phyloP scores from a whole-genome alignment of 1,140 invertebrate species.

The Drosophila nikananu region DNA sequence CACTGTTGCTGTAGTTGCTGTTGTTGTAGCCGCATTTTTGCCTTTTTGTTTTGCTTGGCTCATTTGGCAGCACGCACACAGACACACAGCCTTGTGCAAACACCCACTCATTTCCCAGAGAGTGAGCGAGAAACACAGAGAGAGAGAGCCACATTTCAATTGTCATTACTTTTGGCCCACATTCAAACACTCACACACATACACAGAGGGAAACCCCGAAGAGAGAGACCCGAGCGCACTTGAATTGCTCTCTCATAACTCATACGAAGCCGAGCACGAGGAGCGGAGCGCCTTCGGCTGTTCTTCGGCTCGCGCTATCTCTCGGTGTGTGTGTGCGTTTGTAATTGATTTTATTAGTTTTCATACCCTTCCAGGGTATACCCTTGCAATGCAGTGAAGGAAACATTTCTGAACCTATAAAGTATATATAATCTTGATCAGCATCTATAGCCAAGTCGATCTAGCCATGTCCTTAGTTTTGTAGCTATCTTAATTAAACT shows the following conservation, averaged over 20 bases:
- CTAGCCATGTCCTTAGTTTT: no score
- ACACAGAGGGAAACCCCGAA: conserved; percentile 1
- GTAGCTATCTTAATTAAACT: no score
- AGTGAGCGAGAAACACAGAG: conserved; percentile 7
- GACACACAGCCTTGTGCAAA: background rate
- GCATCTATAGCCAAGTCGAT: no score
- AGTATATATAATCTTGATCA: no score
- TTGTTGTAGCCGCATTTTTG: conserved; percentile 64
- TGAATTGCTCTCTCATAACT: conserved; percentile 31
- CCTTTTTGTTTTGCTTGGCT: conserved; percentile 81
- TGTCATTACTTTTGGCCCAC: conserved; percentile 82
- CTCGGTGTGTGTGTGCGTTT: conserved; percentile 68
- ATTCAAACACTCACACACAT: conserved; percentile 50
- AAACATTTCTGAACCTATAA: no score
- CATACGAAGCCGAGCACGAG: conserved; percentile 20
- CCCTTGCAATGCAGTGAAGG: no score
- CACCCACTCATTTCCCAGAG: conserved; percentile 29
- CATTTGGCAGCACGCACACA: conserved; percentile 65
- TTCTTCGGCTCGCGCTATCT: conserved; percentile 36
- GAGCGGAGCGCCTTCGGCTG: conserved; percentile 11
- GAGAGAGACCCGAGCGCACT: conserved; percentile 24
- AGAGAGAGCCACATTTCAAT: conserved; percentile 69
- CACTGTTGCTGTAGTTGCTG: conserved; percentile 48
- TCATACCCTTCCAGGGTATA: no score
- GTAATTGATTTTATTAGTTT: conserved; percentile 85